A percentile compares a stretch with the other conserved stretches of the same genome.
phyloP scores from a whole-genome alignment of 2,888 invertebrate genomes.

The Colostygia pectinataria region DNA sequence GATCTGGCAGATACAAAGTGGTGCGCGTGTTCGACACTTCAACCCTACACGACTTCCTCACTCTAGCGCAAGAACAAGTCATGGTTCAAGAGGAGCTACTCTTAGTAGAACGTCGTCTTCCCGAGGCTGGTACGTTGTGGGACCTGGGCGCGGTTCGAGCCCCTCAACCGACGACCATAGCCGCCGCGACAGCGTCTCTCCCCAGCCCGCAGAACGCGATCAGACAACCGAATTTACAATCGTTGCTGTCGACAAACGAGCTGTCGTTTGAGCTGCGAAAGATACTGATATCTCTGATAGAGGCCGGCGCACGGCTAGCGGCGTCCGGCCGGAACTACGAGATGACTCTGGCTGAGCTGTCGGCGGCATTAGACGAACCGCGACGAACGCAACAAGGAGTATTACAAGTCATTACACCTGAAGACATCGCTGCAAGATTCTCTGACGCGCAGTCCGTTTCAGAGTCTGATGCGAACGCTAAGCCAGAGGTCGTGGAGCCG shows the following conservation, averaged over 20 bases:
- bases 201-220: conserved; percentile 57
- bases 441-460: conserved; percentile 32
- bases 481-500: conserved; percentile 39
- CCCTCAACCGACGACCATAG: conserved; percentile 64
- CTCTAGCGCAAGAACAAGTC: conserved; percentile 65
- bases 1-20: conserved; percentile 64
- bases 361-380: conserved; percentile 68
- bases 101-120: conserved; percentile 62
- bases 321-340: conserved; percentile 71
- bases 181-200: conserved; percentile 69
- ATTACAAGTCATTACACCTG: conserved; percentile 68
- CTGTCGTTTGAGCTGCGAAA: conserved; percentile 67
- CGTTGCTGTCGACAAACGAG: conserved; percentile 71
- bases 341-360: conserved; percentile 61
- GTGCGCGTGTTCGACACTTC: conserved; percentile 65
- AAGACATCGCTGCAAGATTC: conserved; percentile 64
- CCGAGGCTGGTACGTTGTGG: conserved; percentile 70
- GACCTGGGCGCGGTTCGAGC: conserved; percentile 71
- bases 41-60: conserved; percentile 69
- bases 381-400: conserved; percentile 47
- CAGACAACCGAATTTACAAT: conserved; percentile 70
- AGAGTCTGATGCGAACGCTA: conserved; percentile 26
- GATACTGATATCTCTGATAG: conserved; percentile 71
- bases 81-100: conserved; percentile 65
- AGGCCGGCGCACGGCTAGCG: conserved; percentile 71